phyloP scores from a whole-genome alignment of 2,113 vertebrate genomes.

The crab-eating macaque (Macaca fascicularis) region T2T-MFA8v1.1 NC_088375.1:53379501-53380000 shows the following conservation, averaged over 20 bases:
- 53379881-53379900: not conserved
- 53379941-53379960: not conserved
- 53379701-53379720: no score
- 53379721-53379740: accelerated
- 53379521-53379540: not conserved
- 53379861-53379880: not conserved
- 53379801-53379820: not conserved
- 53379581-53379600: not conserved
- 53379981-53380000: not conserved
- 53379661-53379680: not conserved
- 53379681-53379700: not conserved
- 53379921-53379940: not conserved
- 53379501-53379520: not conserved
- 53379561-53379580: not conserved
- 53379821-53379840: not conserved
- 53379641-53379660: not conserved
- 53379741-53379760: not conserved
- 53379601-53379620: not conserved
- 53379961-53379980: not conserved
- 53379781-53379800: not conserved
- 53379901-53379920: not conserved
- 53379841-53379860: not conserved
- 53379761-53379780: not conserved
- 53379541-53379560: not conserved
- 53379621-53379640: not conserved